Conservation (phyloP, 1,140 invertebrate genomes). For the Psix sp. region DNA sequence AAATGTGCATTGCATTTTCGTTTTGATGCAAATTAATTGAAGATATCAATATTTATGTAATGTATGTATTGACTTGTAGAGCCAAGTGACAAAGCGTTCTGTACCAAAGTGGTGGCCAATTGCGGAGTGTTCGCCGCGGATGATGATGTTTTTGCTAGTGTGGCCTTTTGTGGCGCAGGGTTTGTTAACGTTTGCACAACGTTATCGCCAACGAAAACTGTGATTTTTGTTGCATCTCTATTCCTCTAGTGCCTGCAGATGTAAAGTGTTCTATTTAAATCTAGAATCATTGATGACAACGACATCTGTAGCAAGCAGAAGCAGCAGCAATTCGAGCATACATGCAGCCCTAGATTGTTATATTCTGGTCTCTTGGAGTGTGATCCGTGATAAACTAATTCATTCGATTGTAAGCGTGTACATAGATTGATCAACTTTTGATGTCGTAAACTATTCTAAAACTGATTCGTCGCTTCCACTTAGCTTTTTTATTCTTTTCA, state of each 20-base stretch:
- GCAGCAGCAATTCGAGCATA: constrained; percentile 28
- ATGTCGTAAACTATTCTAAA: constrained; percentile 26
- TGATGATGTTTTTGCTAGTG: constrained; percentile 78
- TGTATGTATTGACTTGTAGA: constrained; percentile 42
- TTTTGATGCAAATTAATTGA: too few species aligned
- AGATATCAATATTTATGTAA: constrained; percentile 20
- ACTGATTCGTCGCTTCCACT: not conserved
- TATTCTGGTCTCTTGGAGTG: constrained; percentile 44
- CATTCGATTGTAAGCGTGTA: constrained; percentile 37
- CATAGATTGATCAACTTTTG: constrained; percentile 39
- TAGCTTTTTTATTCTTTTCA: not conserved
- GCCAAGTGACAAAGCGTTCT: constrained; percentile 40
- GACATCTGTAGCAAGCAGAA: constrained; percentile 39
- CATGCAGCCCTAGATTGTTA: constrained; percentile 37
- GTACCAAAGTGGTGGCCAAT: constrained; percentile 78
- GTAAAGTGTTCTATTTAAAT: constrained; percentile 41
- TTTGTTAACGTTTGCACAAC: constrained; percentile 67
- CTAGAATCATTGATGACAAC: constrained; percentile 30
- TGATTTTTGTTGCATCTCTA: constrained; percentile 62
- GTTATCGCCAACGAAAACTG: constrained; percentile 70
- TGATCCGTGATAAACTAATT: constrained; percentile 19
- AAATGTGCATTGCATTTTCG: too few species aligned
- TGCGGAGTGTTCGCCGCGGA: constrained; percentile 76
- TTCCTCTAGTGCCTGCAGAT: constrained; percentile 52
- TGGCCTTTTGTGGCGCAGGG: constrained; percentile 80